These are phyloP conservation scores for Scaptomyza caliginosa DNA, from an alignment of 2,888 invertebrate species.

Conservation along the genomic window DNA sequence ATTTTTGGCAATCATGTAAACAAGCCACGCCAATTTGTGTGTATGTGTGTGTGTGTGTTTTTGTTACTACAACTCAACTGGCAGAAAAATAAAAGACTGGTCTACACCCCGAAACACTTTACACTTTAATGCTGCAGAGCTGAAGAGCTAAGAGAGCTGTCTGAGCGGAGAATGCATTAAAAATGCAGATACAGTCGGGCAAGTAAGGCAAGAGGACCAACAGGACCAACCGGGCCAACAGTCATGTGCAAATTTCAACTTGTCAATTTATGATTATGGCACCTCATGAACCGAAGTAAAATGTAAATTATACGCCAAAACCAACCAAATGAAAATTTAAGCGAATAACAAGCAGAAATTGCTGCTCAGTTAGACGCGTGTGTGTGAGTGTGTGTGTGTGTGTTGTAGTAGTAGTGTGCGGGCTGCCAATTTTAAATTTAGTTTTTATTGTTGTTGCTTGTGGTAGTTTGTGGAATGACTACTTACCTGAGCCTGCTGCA, in stretches of 20 bases:
- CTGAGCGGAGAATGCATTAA: constrained; percentile 63
- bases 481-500: constrained; percentile 11
- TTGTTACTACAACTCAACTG: constrained; percentile 10
- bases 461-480: constrained; percentile 51
- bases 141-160: no score
- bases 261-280: constrained; percentile 81
- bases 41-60: background rate
- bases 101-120: constrained; percentile 1
- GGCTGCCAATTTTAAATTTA: constrained; percentile 67
- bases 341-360: constrained; percentile 71
- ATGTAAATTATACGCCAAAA: constrained; percentile 74
- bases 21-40: constrained; percentile 68
- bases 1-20: constrained; percentile 68
- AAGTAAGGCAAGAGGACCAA: background rate
- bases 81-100: constrained; percentile 13
- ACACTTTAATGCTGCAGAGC: background rate
- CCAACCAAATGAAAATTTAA: constrained; percentile 68
- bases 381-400: constrained; percentile 11
- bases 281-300: constrained; percentile 77
- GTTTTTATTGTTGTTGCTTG: constrained; percentile 60
- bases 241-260: constrained; percentile 76
- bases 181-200: constrained; percentile 68
- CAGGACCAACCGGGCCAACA: constrained; percentile 43
- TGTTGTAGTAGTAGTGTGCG: constrained; percentile 34
- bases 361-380: constrained; percentile 38